Conservation (phyloP, 2,888 invertebrate species). For the Perithous albicinctus region DNA sequence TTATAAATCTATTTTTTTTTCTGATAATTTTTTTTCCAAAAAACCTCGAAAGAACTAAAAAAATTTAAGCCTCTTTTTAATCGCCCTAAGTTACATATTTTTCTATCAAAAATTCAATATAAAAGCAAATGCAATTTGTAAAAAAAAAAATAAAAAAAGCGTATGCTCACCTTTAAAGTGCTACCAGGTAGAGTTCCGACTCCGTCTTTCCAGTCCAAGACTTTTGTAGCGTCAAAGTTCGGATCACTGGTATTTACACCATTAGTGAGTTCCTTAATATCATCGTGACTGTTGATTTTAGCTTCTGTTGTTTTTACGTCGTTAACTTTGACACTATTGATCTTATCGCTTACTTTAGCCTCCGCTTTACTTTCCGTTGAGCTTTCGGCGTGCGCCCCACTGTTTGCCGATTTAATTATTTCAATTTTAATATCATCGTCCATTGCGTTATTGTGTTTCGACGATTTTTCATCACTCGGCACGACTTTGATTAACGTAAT, state of each 20-base stretch:
- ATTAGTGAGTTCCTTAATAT: slow-evolving; percentile 75
- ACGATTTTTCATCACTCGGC: slow-evolving; percentile 78
- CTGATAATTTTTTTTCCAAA: too few species aligned
- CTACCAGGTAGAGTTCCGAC: slow-evolving; percentile 90
- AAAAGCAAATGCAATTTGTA: neutral
- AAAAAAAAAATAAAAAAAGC: neutral
- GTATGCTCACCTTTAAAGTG: slow-evolving; percentile 82
- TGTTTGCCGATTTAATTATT: slow-evolving; percentile 79
- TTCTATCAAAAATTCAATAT: neutral
- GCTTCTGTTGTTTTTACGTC: slow-evolving; percentile 50
- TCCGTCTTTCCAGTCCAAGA: slow-evolving; percentile 90
- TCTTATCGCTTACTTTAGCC: slow-evolving; percentile 4
- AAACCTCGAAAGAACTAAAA: too few species aligned
- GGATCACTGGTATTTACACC: slow-evolving; percentile 73
- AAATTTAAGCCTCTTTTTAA: too few species aligned
- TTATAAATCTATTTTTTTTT: too few species aligned
- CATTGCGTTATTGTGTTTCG: slow-evolving; percentile 69
- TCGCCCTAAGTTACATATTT: too few species aligned
- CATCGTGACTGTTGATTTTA: slow-evolving; percentile 49
- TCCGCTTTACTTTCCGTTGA: slow-evolving; percentile 73
- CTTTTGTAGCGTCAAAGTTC: slow-evolving; percentile 86
- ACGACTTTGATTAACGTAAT: slow-evolving; percentile 83
- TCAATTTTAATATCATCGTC: slow-evolving; percentile 84
- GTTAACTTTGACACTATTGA: slow-evolving; percentile 33
- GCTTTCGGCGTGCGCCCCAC: slow-evolving; percentile 68